These are phyloP conservation scores for Potamilus streckersoni DNA, from an alignment of 1,140 invertebrate species.

Conservation along the genomic window DNA sequence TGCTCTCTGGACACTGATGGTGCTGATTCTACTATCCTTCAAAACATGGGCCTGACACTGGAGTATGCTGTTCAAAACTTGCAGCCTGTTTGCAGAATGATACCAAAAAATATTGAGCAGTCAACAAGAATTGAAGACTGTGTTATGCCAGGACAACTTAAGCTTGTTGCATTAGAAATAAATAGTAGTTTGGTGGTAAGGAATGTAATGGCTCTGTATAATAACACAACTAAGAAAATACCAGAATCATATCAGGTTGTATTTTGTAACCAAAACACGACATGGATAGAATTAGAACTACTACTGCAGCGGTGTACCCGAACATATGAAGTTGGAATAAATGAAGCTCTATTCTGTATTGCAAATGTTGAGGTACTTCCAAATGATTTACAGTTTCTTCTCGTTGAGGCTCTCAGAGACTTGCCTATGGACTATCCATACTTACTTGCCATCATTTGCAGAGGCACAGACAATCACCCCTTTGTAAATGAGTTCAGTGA, in stretches of 20 bases:
- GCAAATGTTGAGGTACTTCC: slow-evolving; percentile 35
- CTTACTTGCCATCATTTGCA: slow-evolving; percentile 28
- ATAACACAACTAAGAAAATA: slow-evolving; percentile 31
- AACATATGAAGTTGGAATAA: not conserved
- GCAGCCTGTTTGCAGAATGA: no score
- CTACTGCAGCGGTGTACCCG: slow-evolving; percentile 27
- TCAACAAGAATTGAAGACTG: slow-evolving; percentile 18
- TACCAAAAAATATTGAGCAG: not conserved
- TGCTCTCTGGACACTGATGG: not conserved
- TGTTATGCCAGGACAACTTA: slow-evolving; percentile 21
- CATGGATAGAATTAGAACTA: slow-evolving; percentile 34
- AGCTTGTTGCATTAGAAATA: slow-evolving; percentile 22
- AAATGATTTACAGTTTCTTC: slow-evolving; percentile 23
- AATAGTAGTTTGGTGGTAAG: slow-evolving; percentile 27
- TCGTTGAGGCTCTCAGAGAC: slow-evolving; percentile 21
- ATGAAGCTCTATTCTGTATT: slow-evolving; percentile 28
- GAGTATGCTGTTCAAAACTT: no score
- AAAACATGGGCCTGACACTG: not conserved
- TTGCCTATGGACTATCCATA: not conserved
- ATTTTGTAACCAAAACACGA: slow-evolving; percentile 32
- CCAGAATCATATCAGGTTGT: slow-evolving; percentile 40
- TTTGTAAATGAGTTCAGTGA: slow-evolving; percentile 33
- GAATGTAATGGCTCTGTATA: slow-evolving; percentile 36
- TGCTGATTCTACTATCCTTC: not conserved
- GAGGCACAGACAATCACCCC: slow-evolving; percentile 30